phyloP scores from a whole-genome alignment of 1,140 invertebrate species.

The Drusus annulatus region DNA sequence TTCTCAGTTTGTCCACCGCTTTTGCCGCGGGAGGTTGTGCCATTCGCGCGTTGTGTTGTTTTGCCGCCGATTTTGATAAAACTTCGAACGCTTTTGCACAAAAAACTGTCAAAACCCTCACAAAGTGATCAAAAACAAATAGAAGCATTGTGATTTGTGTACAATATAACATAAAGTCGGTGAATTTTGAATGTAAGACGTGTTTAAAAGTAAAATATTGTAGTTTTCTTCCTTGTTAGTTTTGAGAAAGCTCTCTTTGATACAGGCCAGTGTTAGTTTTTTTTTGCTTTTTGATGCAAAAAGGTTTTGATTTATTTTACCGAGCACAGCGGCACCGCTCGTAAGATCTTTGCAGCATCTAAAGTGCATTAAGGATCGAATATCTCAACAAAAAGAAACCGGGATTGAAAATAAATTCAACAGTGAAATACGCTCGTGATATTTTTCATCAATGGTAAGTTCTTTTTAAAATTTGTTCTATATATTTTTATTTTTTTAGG shows the following conservation, averaged over 20 bases:
- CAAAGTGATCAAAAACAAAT: neutral
- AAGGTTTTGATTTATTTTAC: constrained; percentile 4
- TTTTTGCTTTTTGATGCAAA: constrained; percentile 11
- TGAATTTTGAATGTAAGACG: neutral
- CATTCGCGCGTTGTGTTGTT: neutral
- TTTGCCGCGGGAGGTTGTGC: neutral
- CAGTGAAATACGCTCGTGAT: too few relatives aligned
- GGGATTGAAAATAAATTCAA: too few relatives aligned
- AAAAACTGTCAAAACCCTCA: constrained; percentile 2
- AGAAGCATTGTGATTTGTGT: neutral
- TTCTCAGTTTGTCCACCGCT: constrained; percentile 16
- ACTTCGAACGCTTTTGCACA: constrained; percentile 8
- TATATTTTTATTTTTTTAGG: too few relatives aligned
- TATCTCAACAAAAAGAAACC: neutral
- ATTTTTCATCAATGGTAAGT: too few relatives aligned
- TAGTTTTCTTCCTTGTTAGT: neutral
- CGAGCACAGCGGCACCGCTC: neutral
- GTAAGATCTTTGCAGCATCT: neutral
- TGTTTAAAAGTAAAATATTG: neutral
- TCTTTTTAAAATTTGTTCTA: too few relatives aligned
- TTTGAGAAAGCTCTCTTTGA: constrained; percentile 6
- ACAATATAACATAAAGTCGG: neutral
- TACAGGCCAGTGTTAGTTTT: neutral
- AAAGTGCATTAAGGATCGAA: constrained; percentile 15
- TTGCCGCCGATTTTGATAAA: neutral